Evolutionary conservation across 2,797 vertebrate species (phyloP).

Genomic region (Pantherophis vulpinus): DNA sequence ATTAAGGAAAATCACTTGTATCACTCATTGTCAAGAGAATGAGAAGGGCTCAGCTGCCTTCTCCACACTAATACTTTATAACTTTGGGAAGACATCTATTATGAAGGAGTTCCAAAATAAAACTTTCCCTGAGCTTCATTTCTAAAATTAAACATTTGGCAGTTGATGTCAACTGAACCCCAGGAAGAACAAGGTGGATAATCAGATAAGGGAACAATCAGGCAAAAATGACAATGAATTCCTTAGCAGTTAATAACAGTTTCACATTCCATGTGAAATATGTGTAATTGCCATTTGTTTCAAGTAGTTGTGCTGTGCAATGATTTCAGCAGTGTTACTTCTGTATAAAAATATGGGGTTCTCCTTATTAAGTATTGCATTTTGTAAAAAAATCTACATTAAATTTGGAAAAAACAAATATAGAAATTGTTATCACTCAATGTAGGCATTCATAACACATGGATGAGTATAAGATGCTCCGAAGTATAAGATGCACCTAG

Average conservation of each 20-base stretch:
- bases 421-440: not conserved
- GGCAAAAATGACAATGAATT: not conserved
- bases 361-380: slow-evolving; percentile 3
- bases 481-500: not conserved
- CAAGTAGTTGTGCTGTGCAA: not conserved
- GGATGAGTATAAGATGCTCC: not conserved
- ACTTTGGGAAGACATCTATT: not conserved
- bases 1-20: not conserved
- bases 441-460: not conserved
- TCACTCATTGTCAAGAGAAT: not conserved
- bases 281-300: not conserved
- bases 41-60: not conserved
- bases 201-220: not conserved
- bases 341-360: not conserved
- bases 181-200: not conserved
- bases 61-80: not conserved
- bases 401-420: not conserved
- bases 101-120: not conserved
- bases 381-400: not conserved
- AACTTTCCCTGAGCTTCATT: not conserved
- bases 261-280: not conserved
- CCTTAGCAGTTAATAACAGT: not conserved
- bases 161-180: not conserved
- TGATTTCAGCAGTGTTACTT: not conserved
- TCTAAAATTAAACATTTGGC: not conserved